Conservation (phyloP, 2,797 vertebrate species). For the Microchirus variegatus region DNA sequence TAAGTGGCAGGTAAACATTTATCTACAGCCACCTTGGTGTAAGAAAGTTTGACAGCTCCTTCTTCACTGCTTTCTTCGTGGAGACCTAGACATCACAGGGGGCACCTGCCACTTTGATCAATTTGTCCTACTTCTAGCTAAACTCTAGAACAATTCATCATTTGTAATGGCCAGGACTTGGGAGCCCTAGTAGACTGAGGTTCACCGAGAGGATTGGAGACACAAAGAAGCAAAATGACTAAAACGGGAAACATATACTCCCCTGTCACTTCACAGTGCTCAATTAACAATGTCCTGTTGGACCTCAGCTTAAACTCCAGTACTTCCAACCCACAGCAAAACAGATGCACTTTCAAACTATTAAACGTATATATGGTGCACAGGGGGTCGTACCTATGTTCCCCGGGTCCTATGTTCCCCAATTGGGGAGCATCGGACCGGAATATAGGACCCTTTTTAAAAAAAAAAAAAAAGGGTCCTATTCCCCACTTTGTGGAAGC, state of each 20-base stretch:
- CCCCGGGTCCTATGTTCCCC: too few relatives aligned
- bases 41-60: conserved; percentile 79
- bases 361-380: conserved; percentile 4
- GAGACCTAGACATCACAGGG: conserved; percentile 82
- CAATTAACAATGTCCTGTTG: conserved; percentile 80
- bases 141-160: conserved; percentile 87
- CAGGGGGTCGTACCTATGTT: too few relatives aligned
- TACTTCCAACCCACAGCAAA: conserved; percentile 38
- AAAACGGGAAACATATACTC: conserved; percentile 78
- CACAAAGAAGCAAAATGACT: conserved; percentile 78
- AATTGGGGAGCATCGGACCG: too few relatives aligned
- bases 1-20: conserved; percentile 79
- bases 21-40: conserved; percentile 73
- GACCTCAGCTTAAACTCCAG: conserved; percentile 51
- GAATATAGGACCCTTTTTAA: too few relatives aligned
- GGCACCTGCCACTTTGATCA: conserved; percentile 87
- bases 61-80: conserved; percentile 75
- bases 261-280: conserved; percentile 68
- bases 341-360: conserved; percentile 41
- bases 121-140: conserved; percentile 86
- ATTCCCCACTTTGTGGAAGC: too few relatives aligned
- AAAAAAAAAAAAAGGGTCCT: too few relatives aligned
- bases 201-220: conserved; percentile 72
- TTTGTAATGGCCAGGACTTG: conserved; percentile 80
- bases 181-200: conserved; percentile 67